Percentiles rank a stretch among this genome's conserved stretches.
Conservation (phyloP, 2,797 vertebrate genomes). For the Linurgus olivaceus region DNA sequence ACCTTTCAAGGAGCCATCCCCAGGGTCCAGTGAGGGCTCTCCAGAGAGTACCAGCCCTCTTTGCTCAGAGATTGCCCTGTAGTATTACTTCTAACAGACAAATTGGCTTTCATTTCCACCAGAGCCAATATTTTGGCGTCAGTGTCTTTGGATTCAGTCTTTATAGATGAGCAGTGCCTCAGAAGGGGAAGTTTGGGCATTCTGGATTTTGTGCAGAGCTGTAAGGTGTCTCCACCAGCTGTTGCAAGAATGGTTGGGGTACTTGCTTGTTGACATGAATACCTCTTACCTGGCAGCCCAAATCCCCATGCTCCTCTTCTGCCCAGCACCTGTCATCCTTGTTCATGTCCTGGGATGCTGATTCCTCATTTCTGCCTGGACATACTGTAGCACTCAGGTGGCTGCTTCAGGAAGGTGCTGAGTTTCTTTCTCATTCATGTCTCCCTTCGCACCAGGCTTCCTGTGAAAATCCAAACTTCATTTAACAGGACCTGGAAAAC, state of each 20-base stretch:
- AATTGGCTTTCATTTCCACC: not conserved
- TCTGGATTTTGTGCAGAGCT: not conserved
- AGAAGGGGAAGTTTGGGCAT: not conserved
- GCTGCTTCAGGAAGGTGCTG: not conserved
- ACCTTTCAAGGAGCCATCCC: not conserved
- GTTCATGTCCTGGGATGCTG: not conserved
- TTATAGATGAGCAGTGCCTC: not conserved
- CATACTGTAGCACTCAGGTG: not conserved
- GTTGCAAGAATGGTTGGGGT: not conserved
- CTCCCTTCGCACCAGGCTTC: not conserved
- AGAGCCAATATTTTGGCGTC: not conserved
- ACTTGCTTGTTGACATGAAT: not conserved
- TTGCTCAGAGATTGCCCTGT: fast-evolving
- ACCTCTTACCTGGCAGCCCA: not conserved
- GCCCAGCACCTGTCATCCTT: not conserved
- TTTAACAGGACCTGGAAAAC: not conserved
- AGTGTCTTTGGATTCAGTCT: not conserved
- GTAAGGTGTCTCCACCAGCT: not conserved
- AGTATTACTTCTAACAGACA: not conserved
- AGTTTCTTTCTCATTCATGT: not conserved
- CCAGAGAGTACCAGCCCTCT: not conserved
- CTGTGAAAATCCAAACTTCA: not conserved
- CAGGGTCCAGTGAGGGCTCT: not conserved
- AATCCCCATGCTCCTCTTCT: not conserved
- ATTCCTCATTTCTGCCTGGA: not conserved